These are phyloP conservation scores for Daphoenositta chrysoptera DNA, from an alignment of 2,113 vertebrate genomes.

Conservation along the genomic window DNA sequence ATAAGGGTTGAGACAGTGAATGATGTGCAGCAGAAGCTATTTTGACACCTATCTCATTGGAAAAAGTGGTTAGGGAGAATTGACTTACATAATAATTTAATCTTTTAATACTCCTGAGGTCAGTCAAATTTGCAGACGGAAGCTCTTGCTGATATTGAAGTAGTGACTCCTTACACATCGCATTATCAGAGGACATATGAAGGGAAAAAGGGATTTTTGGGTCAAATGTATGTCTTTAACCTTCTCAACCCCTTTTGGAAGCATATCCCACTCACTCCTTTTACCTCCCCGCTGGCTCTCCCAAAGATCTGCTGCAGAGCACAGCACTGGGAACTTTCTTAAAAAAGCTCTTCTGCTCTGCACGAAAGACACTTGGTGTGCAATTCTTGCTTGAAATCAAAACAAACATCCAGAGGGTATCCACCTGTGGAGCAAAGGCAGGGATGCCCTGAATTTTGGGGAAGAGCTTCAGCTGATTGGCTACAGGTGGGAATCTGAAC, in stretches of 20 bases:
- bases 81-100: constrained; percentile 37
- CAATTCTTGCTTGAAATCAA: not conserved
- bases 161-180: not conserved
- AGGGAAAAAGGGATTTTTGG: not conserved
- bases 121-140: not conserved
- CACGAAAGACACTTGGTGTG: not conserved
- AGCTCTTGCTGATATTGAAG: not conserved
- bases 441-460: not conserved
- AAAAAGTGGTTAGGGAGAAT: not conserved
- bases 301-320: not conserved
- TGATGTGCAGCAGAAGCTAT: not conserved
- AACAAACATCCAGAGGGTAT: not conserved
- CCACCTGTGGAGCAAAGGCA: not conserved
- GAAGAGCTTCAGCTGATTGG: not conserved
- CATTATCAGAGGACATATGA: not conserved
- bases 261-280: not conserved
- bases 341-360: not conserved
- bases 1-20: not conserved
- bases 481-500: not conserved
- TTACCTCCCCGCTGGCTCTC: not conserved
- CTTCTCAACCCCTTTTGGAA: not conserved
- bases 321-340: not conserved
- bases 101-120: constrained; percentile 7
- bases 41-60: constrained; percentile 3
- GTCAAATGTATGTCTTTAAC: not conserved